Evolutionary conservation across 2,797 vertebrate genomes (phyloP).

Genomic region (Epinephelus malabaricus): DNA sequence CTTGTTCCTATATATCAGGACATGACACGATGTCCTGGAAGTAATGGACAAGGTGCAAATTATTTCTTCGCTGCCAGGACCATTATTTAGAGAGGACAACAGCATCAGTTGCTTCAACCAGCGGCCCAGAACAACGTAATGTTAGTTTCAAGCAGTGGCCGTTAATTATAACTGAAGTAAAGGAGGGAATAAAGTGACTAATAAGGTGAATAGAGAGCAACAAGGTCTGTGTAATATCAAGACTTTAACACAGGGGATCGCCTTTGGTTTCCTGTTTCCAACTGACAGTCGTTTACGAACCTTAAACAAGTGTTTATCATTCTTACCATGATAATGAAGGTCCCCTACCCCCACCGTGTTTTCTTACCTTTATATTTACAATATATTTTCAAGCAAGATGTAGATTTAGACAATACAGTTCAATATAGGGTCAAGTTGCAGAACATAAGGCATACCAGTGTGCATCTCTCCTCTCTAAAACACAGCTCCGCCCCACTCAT

Average conservation of each 20-base stretch:
- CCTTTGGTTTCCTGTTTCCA: neutral
- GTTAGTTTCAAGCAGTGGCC: neutral
- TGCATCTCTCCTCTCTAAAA: too few relatives aligned
- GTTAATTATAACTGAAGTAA: neutral
- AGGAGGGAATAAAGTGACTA: neutral
- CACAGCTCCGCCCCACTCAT: too few relatives aligned
- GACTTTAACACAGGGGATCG: neutral
- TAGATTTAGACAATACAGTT: too few relatives aligned
- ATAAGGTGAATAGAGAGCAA: neutral
- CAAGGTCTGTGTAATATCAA: too few relatives aligned
- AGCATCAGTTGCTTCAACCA: neutral
- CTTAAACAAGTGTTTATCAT: too few relatives aligned
- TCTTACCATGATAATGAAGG: too few relatives aligned
- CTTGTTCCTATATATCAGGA: neutral
- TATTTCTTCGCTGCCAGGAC: neutral
- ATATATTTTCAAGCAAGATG: too few relatives aligned
- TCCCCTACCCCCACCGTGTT: too few relatives aligned
- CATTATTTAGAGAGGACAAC: neutral
- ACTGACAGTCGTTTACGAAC: neutral
- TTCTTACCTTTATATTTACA: too few relatives aligned
- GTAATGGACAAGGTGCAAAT: conserved; percentile 8
- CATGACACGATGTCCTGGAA: neutral
- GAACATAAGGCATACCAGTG: too few relatives aligned
- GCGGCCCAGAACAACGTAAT: neutral
- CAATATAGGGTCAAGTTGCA: too few relatives aligned